Evolutionary conservation across 2,888 invertebrate species (phyloP), one percentile per base, ranked within the genome.

Genomic region (Ophion ventricosus): DNA sequence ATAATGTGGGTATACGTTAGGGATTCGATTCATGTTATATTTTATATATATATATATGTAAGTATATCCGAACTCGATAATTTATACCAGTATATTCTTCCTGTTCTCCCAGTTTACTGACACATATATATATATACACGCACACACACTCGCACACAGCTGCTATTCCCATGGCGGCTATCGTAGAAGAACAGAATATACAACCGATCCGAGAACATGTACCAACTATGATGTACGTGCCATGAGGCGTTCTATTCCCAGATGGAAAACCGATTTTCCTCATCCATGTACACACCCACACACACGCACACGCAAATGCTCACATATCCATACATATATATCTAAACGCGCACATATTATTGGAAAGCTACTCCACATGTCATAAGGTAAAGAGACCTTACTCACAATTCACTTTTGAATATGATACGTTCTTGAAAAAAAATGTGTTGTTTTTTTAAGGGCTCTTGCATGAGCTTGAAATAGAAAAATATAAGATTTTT

Each of bases 41-140:
- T 66, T 11, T 59, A 70, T 76, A 17, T 49, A 80, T 49, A 23
- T 17, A 49, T 49, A 49, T 17, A 49, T 49, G 3, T 11, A 11
- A 49, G 49, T 11, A 49, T 49, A 49, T 49, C 3, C 14, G 14
- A 49, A 17, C 14, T 77, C 59, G 76, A 76, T 82, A 77, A 77
- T 77, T 73, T 49, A 77, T 66, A 66, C 25, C 66, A 14, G 64
- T 76, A 76, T 64, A 81, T 66, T 76, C 40, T n/a, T 43, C 72
- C 61, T n/a, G 57, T 57, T 77, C 25, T 66, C 35, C 35, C 49
- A 8, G 29, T 43, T 25, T 17, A 17, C 10, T 2, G 61, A 23
- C 8, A 29, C 54, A 23, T 35, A 66, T 4, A 61, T 43, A 25
- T 29, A 7, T 23, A 29, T 23, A 57, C 20, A 29, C n/a, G 29